Evolutionary conservation across 2,888 invertebrate genomes (phyloP).

Genomic region (Hirtodrosophila trivittata): DNA sequence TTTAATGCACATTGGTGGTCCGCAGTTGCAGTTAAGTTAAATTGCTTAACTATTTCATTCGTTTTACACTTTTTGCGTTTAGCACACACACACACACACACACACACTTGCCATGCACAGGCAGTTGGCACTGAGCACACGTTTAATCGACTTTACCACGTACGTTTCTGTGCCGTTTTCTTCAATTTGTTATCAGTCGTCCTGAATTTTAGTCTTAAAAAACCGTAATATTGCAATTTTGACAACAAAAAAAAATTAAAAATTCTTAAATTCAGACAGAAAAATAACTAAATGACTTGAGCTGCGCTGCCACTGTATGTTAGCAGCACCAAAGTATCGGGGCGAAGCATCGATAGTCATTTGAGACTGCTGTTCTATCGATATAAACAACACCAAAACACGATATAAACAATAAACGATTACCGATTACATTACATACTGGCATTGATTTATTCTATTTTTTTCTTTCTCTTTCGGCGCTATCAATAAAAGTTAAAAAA

Average conservation of each 20-base stretch:
- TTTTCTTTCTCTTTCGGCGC: too few species aligned
- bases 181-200: slow-evolving; percentile 34
- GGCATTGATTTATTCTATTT: too few species aligned
- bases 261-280: slow-evolving; percentile 58
- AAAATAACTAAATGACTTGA: slow-evolving; percentile 63
- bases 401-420: too few species aligned
- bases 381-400: too few species aligned
- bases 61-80: slow-evolving; percentile 76
- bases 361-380: neutral
- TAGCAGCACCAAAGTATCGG: slow-evolving; percentile 49
- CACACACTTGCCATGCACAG: slow-evolving; percentile 36
- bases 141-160: slow-evolving; percentile 65
- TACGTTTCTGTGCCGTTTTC: slow-evolving; percentile 59
- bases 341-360: slow-evolving; percentile 35
- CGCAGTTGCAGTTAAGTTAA: slow-evolving; percentile 38
- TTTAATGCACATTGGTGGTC: slow-evolving; percentile 21
- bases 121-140: slow-evolving; percentile 60
- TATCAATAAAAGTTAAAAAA: too few species aligned
- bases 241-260: slow-evolving; percentile 51
- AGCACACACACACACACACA: slow-evolving; percentile 54
- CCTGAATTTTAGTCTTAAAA: slow-evolving; percentile 27
- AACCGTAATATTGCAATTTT: slow-evolving; percentile 37
- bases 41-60: slow-evolving; percentile 65
- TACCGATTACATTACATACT: too few species aligned
- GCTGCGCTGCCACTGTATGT: slow-evolving; percentile 53